Percentiles rank a stretch among this genome's conserved stretches.
Conservation (phyloP, 2,113 vertebrate genomes). For the Otus sunia region DNA sequence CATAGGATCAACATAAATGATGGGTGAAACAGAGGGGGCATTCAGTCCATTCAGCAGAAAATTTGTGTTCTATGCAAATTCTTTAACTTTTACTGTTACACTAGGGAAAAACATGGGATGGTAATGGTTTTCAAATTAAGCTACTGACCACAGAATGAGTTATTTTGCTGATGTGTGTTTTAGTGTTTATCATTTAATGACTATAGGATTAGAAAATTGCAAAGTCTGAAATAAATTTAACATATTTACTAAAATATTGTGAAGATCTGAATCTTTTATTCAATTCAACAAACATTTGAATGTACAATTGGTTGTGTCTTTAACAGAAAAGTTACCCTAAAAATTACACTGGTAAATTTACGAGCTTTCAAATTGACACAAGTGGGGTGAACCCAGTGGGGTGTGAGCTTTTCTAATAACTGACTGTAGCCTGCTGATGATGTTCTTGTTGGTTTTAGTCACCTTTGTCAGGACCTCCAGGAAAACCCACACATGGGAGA, state of each 20-base stretch:
- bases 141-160: neutral
- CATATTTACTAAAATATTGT: neutral
- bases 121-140: neutral
- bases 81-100: neutral
- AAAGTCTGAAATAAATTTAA: neutral
- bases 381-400: neutral
- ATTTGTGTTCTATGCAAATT: neutral
- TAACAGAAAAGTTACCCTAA: neutral
- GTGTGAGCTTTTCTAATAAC: neutral
- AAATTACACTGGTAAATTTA: neutral
- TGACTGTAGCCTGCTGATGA: neutral
- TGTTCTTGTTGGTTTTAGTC: neutral
- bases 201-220: neutral
- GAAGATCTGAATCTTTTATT: neutral
- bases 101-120: neutral
- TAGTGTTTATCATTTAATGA: neutral
- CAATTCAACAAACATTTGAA: neutral
- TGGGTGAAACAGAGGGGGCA: neutral
- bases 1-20: neutral
- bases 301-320: neutral
- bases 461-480: neutral
- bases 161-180: neutral
- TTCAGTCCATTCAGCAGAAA: conserved; percentile 17
- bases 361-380: neutral
- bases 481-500: neutral